These are phyloP conservation scores for Criorhina ranunculi DNA, from an alignment of 2,888 invertebrate genomes.

Conservation along the genomic window DNA sequence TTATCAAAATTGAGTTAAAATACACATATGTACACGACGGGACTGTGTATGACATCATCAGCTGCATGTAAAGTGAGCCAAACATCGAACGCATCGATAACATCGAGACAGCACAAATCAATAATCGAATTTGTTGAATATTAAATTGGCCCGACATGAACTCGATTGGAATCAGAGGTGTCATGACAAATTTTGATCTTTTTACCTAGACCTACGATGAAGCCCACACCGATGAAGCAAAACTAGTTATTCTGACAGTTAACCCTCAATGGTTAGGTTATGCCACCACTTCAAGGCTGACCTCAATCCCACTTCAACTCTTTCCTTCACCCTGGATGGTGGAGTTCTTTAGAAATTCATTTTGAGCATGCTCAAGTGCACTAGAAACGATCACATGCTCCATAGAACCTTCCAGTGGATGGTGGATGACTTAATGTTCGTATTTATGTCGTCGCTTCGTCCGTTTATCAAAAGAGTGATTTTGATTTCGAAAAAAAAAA, in stretches of 20 bases:
- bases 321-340: conserved; percentile 6
- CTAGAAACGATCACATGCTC: conserved; percentile 3
- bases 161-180: conserved; percentile 1
- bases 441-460: conserved; percentile 1
- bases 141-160: conserved; percentile 66
- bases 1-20: conserved; percentile 67
- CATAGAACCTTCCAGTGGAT: conserved; percentile 6
- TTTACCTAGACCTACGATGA: neutral
- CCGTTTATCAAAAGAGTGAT: conserved; percentile 42
- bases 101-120: conserved; percentile 42
- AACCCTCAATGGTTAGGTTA: neutral
- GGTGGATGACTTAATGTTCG: conserved; percentile 44
- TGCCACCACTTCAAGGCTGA: conserved; percentile 27
- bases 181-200: neutral
- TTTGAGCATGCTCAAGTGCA: neutral
- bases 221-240: neutral
- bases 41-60: conserved; percentile 57
- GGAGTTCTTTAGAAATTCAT: neutral
- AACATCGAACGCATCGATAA: conserved; percentile 47
- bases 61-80: conserved; percentile 27
- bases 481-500: conserved; percentile 22
- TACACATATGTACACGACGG: neutral
- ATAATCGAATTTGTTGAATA: conserved; percentile 68
- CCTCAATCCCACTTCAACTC: conserved; percentile 35
- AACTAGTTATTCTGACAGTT: neutral